phyloP scores from a whole-genome alignment of 92 coral and sea anemone species.

The Zoanthus sansibaricus region DNA sequence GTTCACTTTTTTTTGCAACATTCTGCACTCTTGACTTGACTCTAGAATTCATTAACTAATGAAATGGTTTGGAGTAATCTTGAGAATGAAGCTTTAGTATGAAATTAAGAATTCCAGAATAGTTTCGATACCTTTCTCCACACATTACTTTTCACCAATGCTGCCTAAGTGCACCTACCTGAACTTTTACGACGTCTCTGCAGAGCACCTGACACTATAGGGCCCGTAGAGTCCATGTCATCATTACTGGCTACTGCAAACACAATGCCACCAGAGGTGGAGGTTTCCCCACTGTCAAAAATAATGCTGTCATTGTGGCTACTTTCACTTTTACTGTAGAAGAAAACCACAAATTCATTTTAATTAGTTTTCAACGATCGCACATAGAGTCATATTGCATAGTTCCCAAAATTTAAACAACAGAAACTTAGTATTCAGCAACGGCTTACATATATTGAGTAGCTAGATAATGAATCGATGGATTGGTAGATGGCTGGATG shows the following conservation, averaged over 20 bases:
- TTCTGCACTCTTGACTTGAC: background rate
- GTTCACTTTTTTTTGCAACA: background rate
- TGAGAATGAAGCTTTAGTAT: background rate
- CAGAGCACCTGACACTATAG: background rate
- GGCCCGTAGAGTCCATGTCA: background rate
- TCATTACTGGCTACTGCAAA: conserved; percentile 32
- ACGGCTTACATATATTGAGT: too few species aligned
- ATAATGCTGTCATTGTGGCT: conserved; percentile 19
- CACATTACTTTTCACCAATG: background rate
- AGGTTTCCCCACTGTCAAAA: conserved; percentile 38
- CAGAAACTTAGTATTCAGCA: too few species aligned
- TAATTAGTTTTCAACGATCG: background rate
- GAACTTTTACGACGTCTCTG: conserved; percentile 41
- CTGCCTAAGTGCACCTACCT: background rate
- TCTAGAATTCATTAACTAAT: background rate
- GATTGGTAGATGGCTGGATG: too few species aligned
- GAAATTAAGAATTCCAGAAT: background rate
- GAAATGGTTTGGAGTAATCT: too few species aligned
- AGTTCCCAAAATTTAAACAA: too few species aligned
- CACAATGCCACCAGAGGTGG: conserved; percentile 56
- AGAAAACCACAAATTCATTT: background rate
- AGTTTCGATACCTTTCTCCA: background rate
- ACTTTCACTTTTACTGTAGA: background rate
- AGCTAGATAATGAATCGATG: too few species aligned
- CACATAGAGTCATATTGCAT: too few species aligned